Evolutionary conservation across 2,797 vertebrate genomes (phyloP), one percentile per base, ranked within the genome.

Genomic region (Crypturellus tataupa): DNA sequence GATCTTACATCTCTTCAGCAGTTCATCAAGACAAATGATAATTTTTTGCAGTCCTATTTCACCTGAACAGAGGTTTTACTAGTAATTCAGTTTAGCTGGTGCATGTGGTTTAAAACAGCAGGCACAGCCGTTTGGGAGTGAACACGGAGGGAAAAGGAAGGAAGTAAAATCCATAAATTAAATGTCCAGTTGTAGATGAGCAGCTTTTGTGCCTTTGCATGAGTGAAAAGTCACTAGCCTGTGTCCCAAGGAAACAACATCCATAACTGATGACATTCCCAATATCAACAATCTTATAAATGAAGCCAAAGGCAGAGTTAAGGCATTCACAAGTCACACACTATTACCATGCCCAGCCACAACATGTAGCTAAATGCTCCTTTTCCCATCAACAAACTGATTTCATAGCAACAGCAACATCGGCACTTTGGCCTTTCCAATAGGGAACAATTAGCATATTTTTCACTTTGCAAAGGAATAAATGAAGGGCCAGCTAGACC

Each of bases 331-430:
- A 63, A 80, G 86, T 59, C 79, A 55, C 64, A 83, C 5, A 0
- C 75, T 63, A 58, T 82, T 85, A 83, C 93, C 91, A 85, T 56
- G 44, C 79, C 79, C 17, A 84, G 81, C 37, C 91, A 90, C 87
- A 89, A 80, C 59, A 87, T 4, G 49, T 78, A 76, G 80, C 37
- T 84, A 75, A 63, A 33, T 14, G 3, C 58, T 76, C 68, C 33
- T 40, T 68, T 69, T 72, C 29, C 68, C 75, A 89, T 27, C 84
- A 90, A 62, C 75, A 67, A 86, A 71, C 63, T 53, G 73, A 86
- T 88, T 69, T 85, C 70, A 33, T 6, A 75, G 75, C 87, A 77
- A 35, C 89, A 89, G n/a, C 89, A 89, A 60, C 42, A 58, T 33
- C 86, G 64, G 67, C 5, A 31, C n/a, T 68, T 67, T 64, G 58